Evolutionary conservation across 2,888 invertebrate genomes (phyloP).

Genomic region (Celastrina argiolus): DNA sequence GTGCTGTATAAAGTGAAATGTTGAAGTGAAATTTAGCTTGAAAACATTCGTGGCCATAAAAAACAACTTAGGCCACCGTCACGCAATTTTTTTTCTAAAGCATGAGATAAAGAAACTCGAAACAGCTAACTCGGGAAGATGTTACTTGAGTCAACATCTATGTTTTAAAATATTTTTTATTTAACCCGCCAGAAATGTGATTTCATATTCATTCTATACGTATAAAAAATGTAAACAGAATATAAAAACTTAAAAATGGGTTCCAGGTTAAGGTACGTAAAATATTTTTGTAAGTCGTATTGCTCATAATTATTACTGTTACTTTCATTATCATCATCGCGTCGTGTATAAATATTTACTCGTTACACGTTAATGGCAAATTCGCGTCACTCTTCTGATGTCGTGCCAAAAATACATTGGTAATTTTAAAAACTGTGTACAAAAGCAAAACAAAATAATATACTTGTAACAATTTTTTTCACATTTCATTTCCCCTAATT

Average conservation of each 20-base stretch:
- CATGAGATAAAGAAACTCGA: not conserved
- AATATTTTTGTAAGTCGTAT: not conserved
- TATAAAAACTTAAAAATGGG: constrained; percentile 60
- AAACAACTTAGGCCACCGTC: not conserved
- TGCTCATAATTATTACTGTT: not conserved
- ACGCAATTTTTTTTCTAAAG: not conserved
- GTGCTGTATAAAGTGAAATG: not conserved
- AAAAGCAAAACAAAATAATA: not conserved
- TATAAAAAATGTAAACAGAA: constrained; percentile 56
- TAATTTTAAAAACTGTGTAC: not conserved
- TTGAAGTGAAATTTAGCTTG: not conserved
- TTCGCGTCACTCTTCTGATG: not conserved
- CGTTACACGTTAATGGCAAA: not conserved
- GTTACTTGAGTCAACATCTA: not conserved
- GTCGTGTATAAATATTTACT: not conserved
- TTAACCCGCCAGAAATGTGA: not conserved
- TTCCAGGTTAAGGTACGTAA: constrained; percentile 67
- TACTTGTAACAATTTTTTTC: too few species aligned
- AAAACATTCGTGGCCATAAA: not conserved
- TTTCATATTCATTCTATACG: not conserved
- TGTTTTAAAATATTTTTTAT: not conserved
- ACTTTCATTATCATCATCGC: not conserved
- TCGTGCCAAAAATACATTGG: not conserved
- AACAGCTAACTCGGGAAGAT: not conserved
- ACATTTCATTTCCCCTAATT: too few species aligned